Evolutionary conservation across 1,140 invertebrate species (phyloP).

Genomic region (Bombus haemorrhoidalis): DNA sequence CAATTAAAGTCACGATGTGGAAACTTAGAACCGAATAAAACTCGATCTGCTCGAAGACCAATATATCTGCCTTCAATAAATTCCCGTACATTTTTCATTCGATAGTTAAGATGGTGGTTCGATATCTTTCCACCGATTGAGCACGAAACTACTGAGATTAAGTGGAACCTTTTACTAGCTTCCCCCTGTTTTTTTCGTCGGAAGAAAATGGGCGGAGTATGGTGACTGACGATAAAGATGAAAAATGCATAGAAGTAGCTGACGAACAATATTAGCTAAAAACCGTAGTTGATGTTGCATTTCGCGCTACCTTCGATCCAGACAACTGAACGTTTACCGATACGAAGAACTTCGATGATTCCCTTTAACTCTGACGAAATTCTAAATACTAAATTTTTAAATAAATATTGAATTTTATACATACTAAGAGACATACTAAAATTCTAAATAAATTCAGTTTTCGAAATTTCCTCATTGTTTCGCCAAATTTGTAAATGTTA

Average conservation of each 20-base stretch:
- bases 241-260: slow-evolving; percentile 63
- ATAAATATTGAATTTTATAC: too few relatives aligned
- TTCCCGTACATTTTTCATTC: slow-evolving; percentile 51
- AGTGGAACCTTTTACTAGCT: slow-evolving; percentile 48
- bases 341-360: too few relatives aligned
- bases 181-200: slow-evolving; percentile 30
- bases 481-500: too few relatives aligned
- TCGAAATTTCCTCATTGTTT: too few relatives aligned
- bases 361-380: too few relatives aligned
- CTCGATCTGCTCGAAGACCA: not conserved
- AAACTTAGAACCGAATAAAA: slow-evolving; percentile 2
- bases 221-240: slow-evolving; percentile 55
- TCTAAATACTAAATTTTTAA: too few relatives aligned
- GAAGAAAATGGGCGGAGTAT: not conserved
- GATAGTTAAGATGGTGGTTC: slow-evolving; percentile 34
- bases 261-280: slow-evolving; percentile 54
- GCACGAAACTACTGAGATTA: slow-evolving; percentile 57
- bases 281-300: slow-evolving; percentile 16
- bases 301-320: not conserved
- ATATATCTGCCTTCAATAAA: slow-evolving; percentile 45
- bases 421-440: too few relatives aligned
- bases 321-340: too few relatives aligned
- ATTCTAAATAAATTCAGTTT: too few relatives aligned
- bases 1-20: not conserved
- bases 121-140: slow-evolving; percentile 62